These are phyloP conservation scores for Incurvaria masculella DNA, from an alignment of 2,888 invertebrate genomes.

Conservation along the genomic window DNA sequence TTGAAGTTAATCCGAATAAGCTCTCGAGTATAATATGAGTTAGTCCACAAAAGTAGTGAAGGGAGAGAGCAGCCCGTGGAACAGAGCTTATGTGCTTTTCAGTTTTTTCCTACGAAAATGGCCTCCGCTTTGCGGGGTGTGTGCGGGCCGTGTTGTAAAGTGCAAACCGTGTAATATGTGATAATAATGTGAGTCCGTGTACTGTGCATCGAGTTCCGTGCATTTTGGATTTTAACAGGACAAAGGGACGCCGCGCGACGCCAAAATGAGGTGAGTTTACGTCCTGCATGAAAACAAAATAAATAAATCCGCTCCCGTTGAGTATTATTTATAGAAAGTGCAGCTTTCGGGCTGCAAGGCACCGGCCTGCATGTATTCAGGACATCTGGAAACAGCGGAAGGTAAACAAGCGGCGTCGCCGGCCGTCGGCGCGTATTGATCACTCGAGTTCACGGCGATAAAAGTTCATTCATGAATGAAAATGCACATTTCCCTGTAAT, in stretches of 20 bases:
- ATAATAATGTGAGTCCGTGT: not conserved
- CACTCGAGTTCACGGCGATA: not conserved
- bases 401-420: not conserved
- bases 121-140: not conserved
- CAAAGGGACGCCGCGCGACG: not conserved
- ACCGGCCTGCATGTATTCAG: not conserved
- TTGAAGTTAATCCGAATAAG: not conserved
- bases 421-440: not conserved
- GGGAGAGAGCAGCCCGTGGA: not conserved
- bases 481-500: not conserved
- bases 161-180: not conserved
- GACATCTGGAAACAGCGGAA: not conserved
- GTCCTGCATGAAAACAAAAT: not conserved
- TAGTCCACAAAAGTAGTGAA: not conserved
- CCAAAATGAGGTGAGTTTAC: not conserved
- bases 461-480: not conserved
- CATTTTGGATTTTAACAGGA: not conserved
- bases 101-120: not conserved
- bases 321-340: not conserved
- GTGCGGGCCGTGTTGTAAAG: not conserved
- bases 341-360: not conserved
- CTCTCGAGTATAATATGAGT: not conserved
- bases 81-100: not conserved
- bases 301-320: not conserved
- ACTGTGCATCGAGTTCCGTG: not conserved